Conservation (phyloP, 2,888 invertebrate genomes). For the Dicyrtomina minuta region DNA sequence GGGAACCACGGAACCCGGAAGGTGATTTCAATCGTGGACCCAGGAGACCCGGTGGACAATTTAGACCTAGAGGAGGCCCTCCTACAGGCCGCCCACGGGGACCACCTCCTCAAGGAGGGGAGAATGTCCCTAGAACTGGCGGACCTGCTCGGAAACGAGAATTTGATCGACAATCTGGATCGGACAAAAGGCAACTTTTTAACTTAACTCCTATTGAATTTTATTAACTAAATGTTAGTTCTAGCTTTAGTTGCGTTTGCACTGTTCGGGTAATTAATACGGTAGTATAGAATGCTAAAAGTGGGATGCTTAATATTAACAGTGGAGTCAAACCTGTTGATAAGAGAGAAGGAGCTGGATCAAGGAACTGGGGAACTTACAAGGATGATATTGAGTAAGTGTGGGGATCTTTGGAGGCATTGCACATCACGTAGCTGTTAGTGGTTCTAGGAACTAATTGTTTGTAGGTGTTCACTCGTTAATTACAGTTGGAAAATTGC, state of each 20-base stretch:
- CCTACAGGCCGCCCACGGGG: slow-evolving; percentile 59
- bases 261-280: no score
- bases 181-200: slow-evolving; percentile 77
- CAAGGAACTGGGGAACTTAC: slow-evolving; percentile 93
- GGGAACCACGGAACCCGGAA: slow-evolving; percentile 40
- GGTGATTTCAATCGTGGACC: slow-evolving; percentile 45
- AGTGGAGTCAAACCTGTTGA: slow-evolving; percentile 88
- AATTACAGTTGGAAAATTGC: not conserved
- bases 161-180: slow-evolving; percentile 92
- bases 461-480: not conserved
- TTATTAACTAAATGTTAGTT: no score
- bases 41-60: slow-evolving; percentile 54
- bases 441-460: slow-evolving; percentile 6
- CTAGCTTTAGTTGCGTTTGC: no score
- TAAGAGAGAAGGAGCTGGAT: slow-evolving; percentile 90
- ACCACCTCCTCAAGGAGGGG: slow-evolving; percentile 44
- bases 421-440: no score
- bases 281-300: no score
- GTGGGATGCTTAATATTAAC: slow-evolving; percentile 41
- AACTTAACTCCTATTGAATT: slow-evolving; percentile 31
- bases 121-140: slow-evolving; percentile 55
- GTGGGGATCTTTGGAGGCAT: no score
- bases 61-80: slow-evolving; percentile 58
- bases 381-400: slow-evolving; percentile 84
- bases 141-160: slow-evolving; percentile 70